A percentile compares a stretch with the other conserved stretches of the same genome.
Conservation (phyloP, 2,113 vertebrate species). For the Accipiter cooperii region DNA sequence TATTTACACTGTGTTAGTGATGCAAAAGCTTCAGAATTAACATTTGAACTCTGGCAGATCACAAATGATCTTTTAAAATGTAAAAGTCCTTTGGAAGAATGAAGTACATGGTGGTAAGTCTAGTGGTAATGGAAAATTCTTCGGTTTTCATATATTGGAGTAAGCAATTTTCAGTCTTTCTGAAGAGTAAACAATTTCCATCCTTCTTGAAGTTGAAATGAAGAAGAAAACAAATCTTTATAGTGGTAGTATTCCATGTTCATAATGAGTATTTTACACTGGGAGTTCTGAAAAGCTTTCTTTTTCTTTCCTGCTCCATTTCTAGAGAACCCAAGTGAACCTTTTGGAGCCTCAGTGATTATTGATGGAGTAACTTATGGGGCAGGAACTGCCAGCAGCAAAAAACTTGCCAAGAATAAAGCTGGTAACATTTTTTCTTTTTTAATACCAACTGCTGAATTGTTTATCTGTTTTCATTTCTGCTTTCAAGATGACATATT, state of each 20-base stretch:
- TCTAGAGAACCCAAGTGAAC: slow-evolving; percentile 99
- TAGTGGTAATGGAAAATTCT: not conserved
- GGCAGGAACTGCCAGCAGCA: slow-evolving; percentile 99
- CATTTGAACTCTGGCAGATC: not conserved
- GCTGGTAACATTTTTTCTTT: slow-evolving; percentile 80
- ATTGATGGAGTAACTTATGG: slow-evolving; percentile 99
- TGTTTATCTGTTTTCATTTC: not conserved
- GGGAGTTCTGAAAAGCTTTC: not conserved
- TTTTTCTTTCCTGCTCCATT: not conserved
- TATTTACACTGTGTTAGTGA: not conserved
- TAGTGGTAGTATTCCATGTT: not conserved
- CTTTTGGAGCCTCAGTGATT: slow-evolving; percentile 97
- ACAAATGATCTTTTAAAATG: not conserved
- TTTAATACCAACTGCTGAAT: not conserved
- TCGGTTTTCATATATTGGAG: not conserved
- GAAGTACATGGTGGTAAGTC: not conserved
- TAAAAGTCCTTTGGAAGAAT: not conserved
- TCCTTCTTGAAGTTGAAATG: not conserved
- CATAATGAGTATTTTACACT: not conserved
- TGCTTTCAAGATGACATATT: not conserved
- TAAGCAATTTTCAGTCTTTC: not conserved
- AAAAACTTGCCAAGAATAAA: slow-evolving; percentile 99
- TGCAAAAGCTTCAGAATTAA: not conserved
- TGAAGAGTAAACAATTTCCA: not conserved
- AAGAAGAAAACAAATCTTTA: not conserved